Percentiles rank a stretch among this genome's conserved stretches.
Evolutionary conservation across 30 jellyfish, hydroid and myxozoan species (phyloP).

Genomic region (Hydractinia echinata): DNA sequence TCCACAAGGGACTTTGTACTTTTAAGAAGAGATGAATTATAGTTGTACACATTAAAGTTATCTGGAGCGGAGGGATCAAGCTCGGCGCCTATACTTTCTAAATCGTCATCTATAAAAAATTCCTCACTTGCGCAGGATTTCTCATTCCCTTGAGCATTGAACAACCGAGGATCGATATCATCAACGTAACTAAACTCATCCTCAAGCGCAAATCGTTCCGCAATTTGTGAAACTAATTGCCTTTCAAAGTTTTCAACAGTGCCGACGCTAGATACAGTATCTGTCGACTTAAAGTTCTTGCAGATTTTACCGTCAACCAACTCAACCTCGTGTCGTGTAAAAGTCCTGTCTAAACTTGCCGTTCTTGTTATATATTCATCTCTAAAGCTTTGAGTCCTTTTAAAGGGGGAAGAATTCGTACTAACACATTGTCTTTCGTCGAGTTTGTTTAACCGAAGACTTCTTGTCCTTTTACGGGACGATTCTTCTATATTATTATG

Average conservation of each 20-base stretch:
- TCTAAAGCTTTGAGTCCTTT: not conserved
- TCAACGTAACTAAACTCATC: constrained; percentile 41
- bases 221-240: constrained; percentile 75
- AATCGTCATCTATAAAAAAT: constrained; percentile 33
- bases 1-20: not conserved
- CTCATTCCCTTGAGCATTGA: not conserved
- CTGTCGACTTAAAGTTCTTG: constrained; percentile 30
- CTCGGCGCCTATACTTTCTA: constrained; percentile 28
- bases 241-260: constrained; percentile 80
- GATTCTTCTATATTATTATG: not conserved
- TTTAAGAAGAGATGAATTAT: not conserved
- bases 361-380: not conserved
- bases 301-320: not conserved
- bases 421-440: constrained; percentile 27
- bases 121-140: constrained; percentile 19
- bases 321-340: not conserved
- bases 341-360: constrained; percentile 19
- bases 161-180: not conserved
- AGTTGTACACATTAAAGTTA: not conserved
- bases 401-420: constrained; percentile 22
- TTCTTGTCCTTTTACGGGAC: not conserved
- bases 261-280: constrained; percentile 61
- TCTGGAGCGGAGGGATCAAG: constrained; percentile 24
- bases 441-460: not conserved
- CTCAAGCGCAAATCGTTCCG: constrained; percentile 88